Evolutionary conservation across 2,113 vertebrate genomes (phyloP), one percentile per base, ranked within the genome.

Genomic region (Mobula birostris): DNA sequence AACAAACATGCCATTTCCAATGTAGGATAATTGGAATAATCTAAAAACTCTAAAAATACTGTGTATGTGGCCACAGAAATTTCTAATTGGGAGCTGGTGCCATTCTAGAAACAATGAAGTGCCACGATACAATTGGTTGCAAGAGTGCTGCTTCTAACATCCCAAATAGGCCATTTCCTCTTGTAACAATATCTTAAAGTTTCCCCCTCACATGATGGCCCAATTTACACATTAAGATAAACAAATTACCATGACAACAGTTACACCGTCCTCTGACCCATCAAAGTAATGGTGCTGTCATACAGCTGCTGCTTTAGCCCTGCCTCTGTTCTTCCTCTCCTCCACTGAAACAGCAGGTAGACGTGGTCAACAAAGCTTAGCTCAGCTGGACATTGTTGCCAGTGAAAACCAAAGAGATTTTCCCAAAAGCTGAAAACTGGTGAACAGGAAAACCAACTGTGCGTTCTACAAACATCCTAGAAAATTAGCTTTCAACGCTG

Each of bases 281-380:
- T 48, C 40, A 48, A 74, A 93, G 91, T 93, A 76, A 93, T 74
- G 36, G 0, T 14, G 68, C 66, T 21, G 32, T 72, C 32, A 11
- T 48, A 66, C 90, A 92, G 66, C 90, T 92, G 66, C 90, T 24
- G 24, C 68, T 36, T 70, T 48, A 48, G 12, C 7, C 68, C 40
- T 29, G 68, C 27, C 2, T 74, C 91, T 0, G 7, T 21, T 27
- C 21, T 12, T 82, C 32, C 68, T 74, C 70, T 29, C 40, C 36
- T 14, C 68, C 91, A 93, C 14, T 93, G 68, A 93, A 93, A 74
- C 91, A 93, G 91, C 91, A 93, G 91, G 91, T 93, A 74, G 70
- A 48, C 8, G 2, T 56, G 36, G 72, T 48, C 24, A 17, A 93
- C 70, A 93, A 74, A 93, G 91, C 36, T 76, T 17, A 14, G 36